Percentiles rank a stretch among this genome's conserved stretches.
Conservation (phyloP, 2,888 invertebrate species). For the Rhorus exstirpatorius region DNA sequence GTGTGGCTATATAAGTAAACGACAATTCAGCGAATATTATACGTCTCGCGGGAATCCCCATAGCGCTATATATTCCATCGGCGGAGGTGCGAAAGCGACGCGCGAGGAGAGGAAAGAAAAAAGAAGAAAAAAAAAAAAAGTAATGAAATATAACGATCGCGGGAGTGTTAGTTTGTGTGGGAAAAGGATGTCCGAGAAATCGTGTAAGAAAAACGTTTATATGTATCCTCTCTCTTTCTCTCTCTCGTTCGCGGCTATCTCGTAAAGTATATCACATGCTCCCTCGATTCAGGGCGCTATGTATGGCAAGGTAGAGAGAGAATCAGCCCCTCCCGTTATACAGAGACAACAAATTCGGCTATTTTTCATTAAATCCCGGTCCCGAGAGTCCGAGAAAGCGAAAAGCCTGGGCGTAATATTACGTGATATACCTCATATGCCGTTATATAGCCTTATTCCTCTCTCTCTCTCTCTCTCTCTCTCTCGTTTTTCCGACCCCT, state of each 20-base stretch:
- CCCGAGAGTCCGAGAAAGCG: slow-evolving; percentile 75
- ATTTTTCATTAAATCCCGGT: slow-evolving; percentile 83
- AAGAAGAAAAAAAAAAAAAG: slow-evolving; percentile 61
- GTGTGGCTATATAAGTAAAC: slow-evolving; percentile 66
- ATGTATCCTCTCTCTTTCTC: slow-evolving; percentile 42
- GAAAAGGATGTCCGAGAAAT: slow-evolving; percentile 65
- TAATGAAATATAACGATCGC: slow-evolving; percentile 73
- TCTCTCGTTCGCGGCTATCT: slow-evolving; percentile 51
- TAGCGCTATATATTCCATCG: slow-evolving; percentile 30
- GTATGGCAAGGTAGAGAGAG: slow-evolving; percentile 14
- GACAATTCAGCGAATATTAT: slow-evolving; percentile 69
- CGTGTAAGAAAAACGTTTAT: slow-evolving; percentile 56
- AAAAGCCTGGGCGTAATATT: slow-evolving; percentile 78
- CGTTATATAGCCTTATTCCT: slow-evolving; percentile 26
- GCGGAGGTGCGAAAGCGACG: slow-evolving; percentile 61
- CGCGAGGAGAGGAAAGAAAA: slow-evolving; percentile 34
- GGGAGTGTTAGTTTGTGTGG: slow-evolving; percentile 42
- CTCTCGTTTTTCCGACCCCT: slow-evolving; percentile 34
- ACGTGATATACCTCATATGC: slow-evolving; percentile 79
- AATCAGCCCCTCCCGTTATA: slow-evolving; percentile 64
- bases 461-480: slow-evolving; percentile 46
- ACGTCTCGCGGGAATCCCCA: slow-evolving; percentile 65
- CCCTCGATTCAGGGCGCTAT: slow-evolving; percentile 23
- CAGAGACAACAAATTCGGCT: slow-evolving; percentile 81
- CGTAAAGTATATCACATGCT: slow-evolving; percentile 63